phyloP scores from a whole-genome alignment of 2,113 vertebrate species.

The Polyodon spathula region DNA sequence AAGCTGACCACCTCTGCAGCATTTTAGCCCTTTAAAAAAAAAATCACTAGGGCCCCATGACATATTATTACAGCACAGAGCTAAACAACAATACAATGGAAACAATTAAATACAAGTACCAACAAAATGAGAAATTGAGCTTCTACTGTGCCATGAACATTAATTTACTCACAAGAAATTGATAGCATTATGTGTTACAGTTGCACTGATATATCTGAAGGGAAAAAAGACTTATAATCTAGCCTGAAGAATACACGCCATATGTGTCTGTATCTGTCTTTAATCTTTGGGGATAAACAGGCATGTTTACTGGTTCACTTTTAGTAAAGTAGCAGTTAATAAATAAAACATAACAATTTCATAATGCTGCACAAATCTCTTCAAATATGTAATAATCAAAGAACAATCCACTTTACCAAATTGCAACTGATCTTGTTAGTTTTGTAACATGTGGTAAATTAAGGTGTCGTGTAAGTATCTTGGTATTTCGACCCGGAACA shows the following conservation, averaged over 20 bases:
- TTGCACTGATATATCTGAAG: no score
- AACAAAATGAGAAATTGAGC: conserved; percentile 6
- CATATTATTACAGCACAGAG: conserved; percentile 5
- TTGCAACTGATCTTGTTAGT: not conserved
- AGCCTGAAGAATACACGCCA: no score
- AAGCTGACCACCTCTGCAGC: conserved; percentile 9
- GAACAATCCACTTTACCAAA: conserved; percentile 3
- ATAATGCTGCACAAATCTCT: not conserved
- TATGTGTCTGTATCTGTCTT: no score
- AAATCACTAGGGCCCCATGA: conserved; percentile 6
- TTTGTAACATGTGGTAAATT: not conserved
- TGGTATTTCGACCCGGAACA: not conserved
- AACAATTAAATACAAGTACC: conserved; percentile 16
- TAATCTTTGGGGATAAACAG: not conserved
- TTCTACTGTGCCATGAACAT: conserved; percentile 1
- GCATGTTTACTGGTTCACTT: no score
- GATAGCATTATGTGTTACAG: not conserved
- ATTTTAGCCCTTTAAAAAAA: conserved; percentile 13
- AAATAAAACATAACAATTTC: not conserved
- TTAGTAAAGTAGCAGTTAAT: not conserved
- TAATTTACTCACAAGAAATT: conserved; percentile 8
- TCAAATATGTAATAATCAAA: not conserved
- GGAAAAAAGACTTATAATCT: no score
- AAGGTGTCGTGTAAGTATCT: not conserved
- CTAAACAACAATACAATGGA: conserved; percentile 14